Conservation (phyloP, 2,888 invertebrate genomes). For the Drosophila atroscutellata region DNA sequence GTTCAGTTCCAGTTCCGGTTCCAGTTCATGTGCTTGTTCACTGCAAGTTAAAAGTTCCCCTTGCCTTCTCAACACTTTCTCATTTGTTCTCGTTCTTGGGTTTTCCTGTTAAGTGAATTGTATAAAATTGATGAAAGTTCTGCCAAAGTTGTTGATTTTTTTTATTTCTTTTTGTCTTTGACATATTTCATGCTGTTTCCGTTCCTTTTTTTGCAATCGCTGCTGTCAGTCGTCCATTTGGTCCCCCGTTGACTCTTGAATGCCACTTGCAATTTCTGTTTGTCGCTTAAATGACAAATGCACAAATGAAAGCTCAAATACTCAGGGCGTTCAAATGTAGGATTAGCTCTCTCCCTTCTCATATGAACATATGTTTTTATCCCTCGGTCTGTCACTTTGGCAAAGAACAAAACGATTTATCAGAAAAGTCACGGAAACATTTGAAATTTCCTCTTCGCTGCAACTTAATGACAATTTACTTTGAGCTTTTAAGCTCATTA, state of each 20-base stretch:
- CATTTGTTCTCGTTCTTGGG: slow-evolving; percentile 1
- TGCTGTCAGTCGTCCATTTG: slow-evolving; percentile 23
- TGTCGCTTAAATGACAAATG: slow-evolving; percentile 61
- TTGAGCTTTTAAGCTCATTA: slow-evolving; percentile 69
- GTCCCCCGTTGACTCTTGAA: slow-evolving; percentile 23
- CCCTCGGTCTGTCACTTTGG: slow-evolving; percentile 18
- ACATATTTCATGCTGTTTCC: slow-evolving; percentile 34
- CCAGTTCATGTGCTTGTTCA: neutral
- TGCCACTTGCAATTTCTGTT: slow-evolving; percentile 49
- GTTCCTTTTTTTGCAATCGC: slow-evolving; percentile 21
- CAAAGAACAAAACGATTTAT: slow-evolving; percentile 63
- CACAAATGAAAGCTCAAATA: slow-evolving; percentile 66
- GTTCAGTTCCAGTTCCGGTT: slow-evolving; percentile 10
- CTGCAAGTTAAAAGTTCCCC: neutral
- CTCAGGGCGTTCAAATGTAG: slow-evolving; percentile 31
- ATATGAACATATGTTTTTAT: slow-evolving; percentile 9
- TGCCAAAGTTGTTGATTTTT: slow-evolving; percentile 7
- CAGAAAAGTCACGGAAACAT: slow-evolving; percentile 31
- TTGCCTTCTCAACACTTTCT: neutral
- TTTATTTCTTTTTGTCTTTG: neutral
- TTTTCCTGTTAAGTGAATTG: slow-evolving; percentile 58
- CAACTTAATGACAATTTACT: slow-evolving; percentile 60
- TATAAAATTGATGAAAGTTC: slow-evolving; percentile 62
- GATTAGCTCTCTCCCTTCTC: slow-evolving; percentile 34
- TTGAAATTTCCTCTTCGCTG: slow-evolving; percentile 30